A percentile compares a stretch with the other conserved stretches of the same genome.
These are phyloP conservation scores for Cephus pygmeus DNA, from an alignment of 2,888 invertebrate species.

Conservation along the genomic window DNA sequence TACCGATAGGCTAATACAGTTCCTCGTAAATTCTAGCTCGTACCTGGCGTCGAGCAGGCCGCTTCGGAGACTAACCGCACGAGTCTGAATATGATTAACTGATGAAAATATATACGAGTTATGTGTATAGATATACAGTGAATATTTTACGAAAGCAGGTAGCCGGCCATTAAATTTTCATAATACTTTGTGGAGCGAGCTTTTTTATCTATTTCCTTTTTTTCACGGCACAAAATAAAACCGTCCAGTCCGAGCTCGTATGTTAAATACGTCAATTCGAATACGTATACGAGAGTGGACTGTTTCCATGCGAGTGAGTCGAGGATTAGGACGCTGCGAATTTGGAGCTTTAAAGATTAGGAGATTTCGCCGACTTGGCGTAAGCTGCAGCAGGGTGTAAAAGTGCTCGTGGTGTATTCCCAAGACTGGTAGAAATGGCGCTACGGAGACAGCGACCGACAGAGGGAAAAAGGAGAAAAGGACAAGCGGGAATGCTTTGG, in stretches of 20 bases:
- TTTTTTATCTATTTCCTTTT: neutral
- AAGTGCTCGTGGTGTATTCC: neutral
- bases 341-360: neutral
- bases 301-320: neutral
- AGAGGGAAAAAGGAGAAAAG: neutral
- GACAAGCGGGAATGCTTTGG: neutral
- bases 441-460: neutral
- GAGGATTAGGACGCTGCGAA: neutral
- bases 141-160: neutral
- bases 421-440: neutral
- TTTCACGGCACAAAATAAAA: neutral
- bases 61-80: neutral
- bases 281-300: neutral
- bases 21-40: constrained; percentile 29
- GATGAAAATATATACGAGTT: neutral
- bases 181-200: neutral
- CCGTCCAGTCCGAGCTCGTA: neutral
- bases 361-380: neutral
- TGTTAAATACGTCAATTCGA: neutral
- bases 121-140: neutral
- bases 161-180: neutral
- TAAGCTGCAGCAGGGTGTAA: neutral
- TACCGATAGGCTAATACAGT: constrained; percentile 21
- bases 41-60: constrained; percentile 6
- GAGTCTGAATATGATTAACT: neutral